Evolutionary conservation across 2,797 vertebrate species (phyloP), one percentile per base, ranked within the genome.

Genomic region (Pampus argenteus): DNA sequence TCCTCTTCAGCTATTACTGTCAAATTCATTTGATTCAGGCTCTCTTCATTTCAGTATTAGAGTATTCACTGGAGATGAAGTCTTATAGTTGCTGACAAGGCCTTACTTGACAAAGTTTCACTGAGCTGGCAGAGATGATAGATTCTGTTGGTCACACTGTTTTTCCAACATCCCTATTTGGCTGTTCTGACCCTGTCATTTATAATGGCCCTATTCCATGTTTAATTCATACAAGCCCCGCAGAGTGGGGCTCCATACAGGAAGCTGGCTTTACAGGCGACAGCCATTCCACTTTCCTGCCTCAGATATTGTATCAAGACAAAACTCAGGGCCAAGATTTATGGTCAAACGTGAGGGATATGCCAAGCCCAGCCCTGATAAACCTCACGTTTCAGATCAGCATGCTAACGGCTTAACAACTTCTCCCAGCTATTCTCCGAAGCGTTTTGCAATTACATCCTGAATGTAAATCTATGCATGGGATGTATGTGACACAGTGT

Each of bases 101-200:
- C 75, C 62, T 73, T 71, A 83, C 74, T 81, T 62, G 71, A 83
- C 79, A 76, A 80, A 79, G 76, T 88, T 85, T 83, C 74, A 70
- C 74, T 60, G 73, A 85, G 81, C 69, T 88, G 79, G 77, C 89
- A 85, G 75, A 66, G 61, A 81, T 76, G 86, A 88, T 70, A 69
- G 75, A 87, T 86, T 86, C 84, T 87, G 81, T 86, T 78, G 89
- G 76, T 86, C 55, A 66, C 74, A 87, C 87, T 91, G 88, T 88
- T 90, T 91, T 87, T 85, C 82, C 83, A 84, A 74, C 86, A 83
- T 87, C 78, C 72, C 58, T 74, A 66, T 86, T 86, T 89, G 75
- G 84, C 79, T 74, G 80, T 82, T 76, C 81, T 78, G 85, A 88
- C 82, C 78, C 76, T 79, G 84, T 90, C 88, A 87, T 92, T 89